Percentiles rank a stretch among this genome's conserved stretches.
phyloP scores from a whole-genome alignment of 2,113 vertebrate genomes.

The Phrynocephalus versicolor region DNA sequence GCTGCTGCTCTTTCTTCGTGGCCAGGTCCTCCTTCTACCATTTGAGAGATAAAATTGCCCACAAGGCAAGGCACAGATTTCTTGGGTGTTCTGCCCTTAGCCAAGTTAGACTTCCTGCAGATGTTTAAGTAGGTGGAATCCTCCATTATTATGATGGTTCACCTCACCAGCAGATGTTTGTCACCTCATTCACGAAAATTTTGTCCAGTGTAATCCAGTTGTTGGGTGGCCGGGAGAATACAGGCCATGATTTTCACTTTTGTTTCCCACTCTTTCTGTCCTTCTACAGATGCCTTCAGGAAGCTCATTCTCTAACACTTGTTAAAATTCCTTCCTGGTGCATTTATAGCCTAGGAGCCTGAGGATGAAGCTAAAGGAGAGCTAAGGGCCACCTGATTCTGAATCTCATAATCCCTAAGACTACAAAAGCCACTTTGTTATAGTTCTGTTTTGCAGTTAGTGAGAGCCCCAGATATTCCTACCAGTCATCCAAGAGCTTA shows the following conservation, averaged over 20 bases:
- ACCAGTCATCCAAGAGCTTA: background rate
- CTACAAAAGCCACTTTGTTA: background rate
- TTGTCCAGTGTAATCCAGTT: no score
- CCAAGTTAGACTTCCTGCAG: background rate
- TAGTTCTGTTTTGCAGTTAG: background rate
- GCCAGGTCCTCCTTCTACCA: background rate
- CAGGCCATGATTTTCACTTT: background rate
- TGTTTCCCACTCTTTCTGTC: background rate
- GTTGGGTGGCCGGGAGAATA: background rate
- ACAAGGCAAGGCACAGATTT: background rate
- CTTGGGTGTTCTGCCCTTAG: background rate
- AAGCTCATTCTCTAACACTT: background rate
- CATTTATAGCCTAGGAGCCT: background rate
- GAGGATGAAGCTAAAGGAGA: background rate
- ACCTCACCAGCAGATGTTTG: no score
- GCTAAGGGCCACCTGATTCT: background rate
- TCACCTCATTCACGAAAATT: no score
- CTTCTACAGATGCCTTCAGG: background rate
- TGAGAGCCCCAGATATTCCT: background rate
- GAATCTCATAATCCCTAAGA: background rate
- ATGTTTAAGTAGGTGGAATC: background rate
- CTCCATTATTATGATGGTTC: background rate
- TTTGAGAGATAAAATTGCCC: background rate
- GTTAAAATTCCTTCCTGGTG: background rate
- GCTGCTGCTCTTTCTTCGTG: no score